phyloP scores from a whole-genome alignment of 2,797 vertebrate genomes.

The Enteromius paludinosus region DNA sequence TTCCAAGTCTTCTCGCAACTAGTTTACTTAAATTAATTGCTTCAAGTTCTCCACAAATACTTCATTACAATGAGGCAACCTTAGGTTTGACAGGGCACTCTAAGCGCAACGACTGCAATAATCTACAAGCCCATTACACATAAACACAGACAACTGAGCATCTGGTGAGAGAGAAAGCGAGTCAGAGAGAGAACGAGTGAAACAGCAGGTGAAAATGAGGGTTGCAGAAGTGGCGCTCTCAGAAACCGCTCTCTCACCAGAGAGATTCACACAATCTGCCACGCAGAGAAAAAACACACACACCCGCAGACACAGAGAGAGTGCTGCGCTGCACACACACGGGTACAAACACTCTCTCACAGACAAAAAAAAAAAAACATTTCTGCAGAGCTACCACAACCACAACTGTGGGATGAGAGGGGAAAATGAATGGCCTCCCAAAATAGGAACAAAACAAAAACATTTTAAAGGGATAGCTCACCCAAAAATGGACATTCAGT shows the following conservation, averaged over 20 bases:
- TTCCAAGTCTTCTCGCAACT: neutral
- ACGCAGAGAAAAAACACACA: slow-evolving; percentile 25
- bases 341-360: slow-evolving; percentile 15
- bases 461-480: slow-evolving; percentile 13
- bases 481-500: neutral
- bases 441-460: slow-evolving; percentile 31
- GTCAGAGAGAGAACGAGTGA: slow-evolving; percentile 28
- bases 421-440: slow-evolving; percentile 9
- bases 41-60: neutral
- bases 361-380: neutral
- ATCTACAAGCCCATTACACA: slow-evolving; percentile 30
- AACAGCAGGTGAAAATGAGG: slow-evolving; percentile 33
- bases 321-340: neutral
- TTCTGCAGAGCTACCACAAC: slow-evolving; percentile 11
- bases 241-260: slow-evolving; percentile 21
- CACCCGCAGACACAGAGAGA: neutral
- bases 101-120: slow-evolving; percentile 18
- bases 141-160: slow-evolving; percentile 40
- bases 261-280: slow-evolving; percentile 42
- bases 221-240: slow-evolving; percentile 23
- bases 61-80: neutral
- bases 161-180: slow-evolving; percentile 28
- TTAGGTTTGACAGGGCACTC: slow-evolving; percentile 14
- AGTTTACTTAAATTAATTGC: neutral
- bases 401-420: slow-evolving; percentile 5